phyloP scores from a whole-genome alignment of 2,797 vertebrate genomes.

The Microctenopoma lineatum region DNA sequence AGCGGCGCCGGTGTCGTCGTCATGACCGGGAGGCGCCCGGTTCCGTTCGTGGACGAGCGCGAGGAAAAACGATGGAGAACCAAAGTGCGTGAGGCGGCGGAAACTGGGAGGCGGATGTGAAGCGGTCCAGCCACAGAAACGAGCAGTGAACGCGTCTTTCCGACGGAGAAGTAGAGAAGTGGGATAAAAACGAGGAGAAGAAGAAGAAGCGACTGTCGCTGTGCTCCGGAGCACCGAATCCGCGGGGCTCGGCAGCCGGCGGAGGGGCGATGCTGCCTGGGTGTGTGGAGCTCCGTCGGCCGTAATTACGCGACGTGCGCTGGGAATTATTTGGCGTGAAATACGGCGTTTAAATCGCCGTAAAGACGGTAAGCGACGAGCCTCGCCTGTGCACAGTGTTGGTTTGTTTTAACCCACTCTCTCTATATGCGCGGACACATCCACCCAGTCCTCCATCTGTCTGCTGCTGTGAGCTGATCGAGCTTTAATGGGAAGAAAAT shows the following conservation, averaged over 20 bases:
- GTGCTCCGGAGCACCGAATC: constrained; percentile 15
- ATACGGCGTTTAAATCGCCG: neutral
- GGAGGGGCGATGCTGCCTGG: constrained; percentile 40
- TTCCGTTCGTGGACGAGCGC: neutral
- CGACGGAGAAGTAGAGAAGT: neutral
- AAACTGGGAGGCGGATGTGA: constrained; percentile 56
- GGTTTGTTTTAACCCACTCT: neutral
- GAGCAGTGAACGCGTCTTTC: constrained; percentile 59
- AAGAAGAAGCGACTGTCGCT: neutral
- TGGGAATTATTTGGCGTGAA: neutral
- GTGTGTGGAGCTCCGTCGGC: constrained; percentile 41
- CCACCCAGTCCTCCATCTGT: neutral
- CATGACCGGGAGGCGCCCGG: no score
- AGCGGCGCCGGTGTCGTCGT: no score
- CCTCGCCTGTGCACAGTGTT: neutral
- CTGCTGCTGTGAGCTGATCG: constrained; percentile 4
- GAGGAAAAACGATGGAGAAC: neutral
- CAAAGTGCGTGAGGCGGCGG: constrained; percentile 38
- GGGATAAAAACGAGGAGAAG: neutral
- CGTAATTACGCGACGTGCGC: constrained; percentile 32
- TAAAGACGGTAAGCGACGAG: constrained; percentile 39
- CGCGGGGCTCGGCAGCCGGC: constrained; percentile 34
- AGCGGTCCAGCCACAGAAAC: constrained; percentile 52
- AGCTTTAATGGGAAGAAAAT: constrained; percentile 15
- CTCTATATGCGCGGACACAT: neutral